Evolutionary conservation across 2,797 vertebrate genomes (phyloP).

Genomic region (Alcedo quadribrachys): DNA sequence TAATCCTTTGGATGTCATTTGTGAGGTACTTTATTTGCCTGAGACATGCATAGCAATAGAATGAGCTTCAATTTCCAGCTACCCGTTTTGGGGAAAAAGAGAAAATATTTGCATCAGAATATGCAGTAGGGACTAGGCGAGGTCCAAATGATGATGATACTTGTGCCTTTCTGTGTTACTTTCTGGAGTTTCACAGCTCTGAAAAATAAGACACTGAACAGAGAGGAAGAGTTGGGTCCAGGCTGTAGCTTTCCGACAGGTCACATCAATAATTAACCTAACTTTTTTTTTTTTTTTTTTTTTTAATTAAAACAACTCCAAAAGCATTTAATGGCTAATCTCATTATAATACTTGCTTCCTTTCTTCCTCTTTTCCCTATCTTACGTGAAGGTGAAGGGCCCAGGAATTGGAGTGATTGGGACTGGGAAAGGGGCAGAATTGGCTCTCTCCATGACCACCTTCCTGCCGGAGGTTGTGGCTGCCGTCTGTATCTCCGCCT

Average conservation of each 20-base stretch:
- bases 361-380: not conserved
- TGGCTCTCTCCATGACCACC: conserved; percentile 77
- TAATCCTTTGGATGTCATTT: not conserved
- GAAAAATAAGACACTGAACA: not conserved
- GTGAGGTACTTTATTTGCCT: not conserved
- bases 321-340: not conserved
- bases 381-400: conserved; percentile 68
- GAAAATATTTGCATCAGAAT: not conserved
- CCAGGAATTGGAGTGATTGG: conserved; percentile 76
- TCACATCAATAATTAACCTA: conserved; percentile 23
- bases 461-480: conserved; percentile 76
- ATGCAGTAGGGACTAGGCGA: not conserved
- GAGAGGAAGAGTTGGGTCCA: not conserved
- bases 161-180: not conserved
- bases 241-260: not conserved
- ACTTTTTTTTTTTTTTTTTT: not conserved
- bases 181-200: not conserved
- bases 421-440: conserved; percentile 77
- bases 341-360: not conserved
- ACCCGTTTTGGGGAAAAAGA: not conserved
- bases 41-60: not conserved
- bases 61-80: not conserved
- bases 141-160: not conserved
- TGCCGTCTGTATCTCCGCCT: conserved; percentile 73
- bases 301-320: not conserved